Base-by-base conservation (phyloP, 2,797 vertebrate genomes). In the Gambelia wislizenii region DNA sequence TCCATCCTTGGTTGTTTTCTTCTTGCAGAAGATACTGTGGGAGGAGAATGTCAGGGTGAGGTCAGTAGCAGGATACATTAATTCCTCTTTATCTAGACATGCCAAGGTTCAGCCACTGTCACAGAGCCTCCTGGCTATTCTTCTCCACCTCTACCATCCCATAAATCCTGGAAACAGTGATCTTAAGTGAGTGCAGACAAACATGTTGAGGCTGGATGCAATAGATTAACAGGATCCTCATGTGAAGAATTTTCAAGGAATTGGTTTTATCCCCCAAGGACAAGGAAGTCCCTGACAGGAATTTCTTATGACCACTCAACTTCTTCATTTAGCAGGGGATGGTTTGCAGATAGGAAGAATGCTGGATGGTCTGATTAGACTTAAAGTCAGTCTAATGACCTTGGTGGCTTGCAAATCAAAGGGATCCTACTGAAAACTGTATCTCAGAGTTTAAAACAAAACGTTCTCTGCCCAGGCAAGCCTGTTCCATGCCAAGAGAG, bases 121-220 rank as follows among this genome's bases (percentile, higher is more conserved):
- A 5, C 39, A 2, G 44, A 49, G 54, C 27, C 36, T 54, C 56
- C 47, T 82, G 54, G 47, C 75, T 36, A 22, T 64, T 61, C n/a
- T 69, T 49, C 33, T 70, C 49, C 47, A 79, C n/a, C 30, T 36
- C 52, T 36, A 52, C 6, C 10, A 2, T 70, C 77, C 77, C 42
- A 80, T 89, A 85, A 81, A 85, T 82, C 78, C 69, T 75, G 42
- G 16, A 89, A 54, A 47, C 36, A 27, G 39, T 30, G 39, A 82
- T 61, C 42, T 74, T 74, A 22, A 30, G 16, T 85, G 10, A 42
- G 42, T 14, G 30, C 64, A 20, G 83, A 47, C 49, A 67, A 59
- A 72, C 14, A 30, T 79, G 39, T 59, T 30, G 39, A 52, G 52
- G 49, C 61, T 74, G 70, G 77, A 81, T 52, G 77, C 67, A 80